A percentile compares a stretch with the other conserved stretches of the same genome.
Conservation (phyloP, 2,888 invertebrate genomes). For the Polia nebulosa region DNA sequence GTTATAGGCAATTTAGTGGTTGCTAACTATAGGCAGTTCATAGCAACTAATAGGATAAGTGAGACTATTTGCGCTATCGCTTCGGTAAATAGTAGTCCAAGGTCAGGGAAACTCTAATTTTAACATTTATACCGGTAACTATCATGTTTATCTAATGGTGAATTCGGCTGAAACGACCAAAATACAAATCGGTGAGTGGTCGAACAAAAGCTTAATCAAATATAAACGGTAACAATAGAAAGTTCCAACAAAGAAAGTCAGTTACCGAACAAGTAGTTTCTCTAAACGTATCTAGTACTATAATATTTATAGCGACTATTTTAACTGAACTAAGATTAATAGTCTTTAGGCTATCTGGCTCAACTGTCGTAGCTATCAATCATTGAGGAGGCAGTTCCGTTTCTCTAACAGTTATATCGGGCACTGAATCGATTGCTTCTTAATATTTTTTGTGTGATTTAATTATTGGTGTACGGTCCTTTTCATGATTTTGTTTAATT, state of each 20-base stretch:
- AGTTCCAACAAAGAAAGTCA: slow-evolving; percentile 31
- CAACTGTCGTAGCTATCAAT: slow-evolving; percentile 42
- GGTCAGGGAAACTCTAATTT: not conserved
- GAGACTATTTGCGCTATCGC: not conserved
- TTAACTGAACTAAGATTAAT: slow-evolving; percentile 38
- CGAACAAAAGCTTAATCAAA: slow-evolving; percentile 11
- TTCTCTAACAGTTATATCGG: slow-evolving; percentile 8
- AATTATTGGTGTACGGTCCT: not conserved
- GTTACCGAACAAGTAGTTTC: slow-evolving; percentile 17
- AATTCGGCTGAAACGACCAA: slow-evolving; percentile 1
- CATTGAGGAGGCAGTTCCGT: slow-evolving; percentile 14
- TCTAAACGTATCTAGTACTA: slow-evolving; percentile 23
- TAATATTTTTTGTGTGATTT: not conserved
- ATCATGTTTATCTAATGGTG: not conserved
- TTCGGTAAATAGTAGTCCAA: not conserved
- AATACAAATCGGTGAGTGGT: not conserved
- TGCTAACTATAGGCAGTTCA: not conserved
- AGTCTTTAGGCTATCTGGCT: slow-evolving; percentile 15
- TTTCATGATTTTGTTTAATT: too few species aligned
- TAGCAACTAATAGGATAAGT: too few species aligned
- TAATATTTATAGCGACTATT: slow-evolving; percentile 19
- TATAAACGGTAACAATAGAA: slow-evolving; percentile 33
- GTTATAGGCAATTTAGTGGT: not conserved
- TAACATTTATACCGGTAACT: not conserved
- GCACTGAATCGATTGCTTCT: not conserved